phyloP scores from a whole-genome alignment of 2,888 invertebrate genomes.

The Argynnis bischoffii region DNA sequence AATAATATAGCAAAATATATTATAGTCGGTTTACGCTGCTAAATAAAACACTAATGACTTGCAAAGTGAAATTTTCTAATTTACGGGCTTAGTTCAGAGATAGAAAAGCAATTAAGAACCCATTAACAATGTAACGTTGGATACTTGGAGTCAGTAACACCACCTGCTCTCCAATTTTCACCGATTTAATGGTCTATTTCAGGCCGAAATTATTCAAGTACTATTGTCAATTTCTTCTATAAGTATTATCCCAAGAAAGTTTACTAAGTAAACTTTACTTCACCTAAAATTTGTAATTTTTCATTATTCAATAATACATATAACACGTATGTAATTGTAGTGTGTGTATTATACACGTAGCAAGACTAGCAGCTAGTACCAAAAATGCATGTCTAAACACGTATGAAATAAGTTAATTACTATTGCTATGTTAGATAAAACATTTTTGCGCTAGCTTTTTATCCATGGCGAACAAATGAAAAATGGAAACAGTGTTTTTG shows the following conservation, averaged over 20 bases:
- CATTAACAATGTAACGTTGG: constrained; percentile 62
- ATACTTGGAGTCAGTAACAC: constrained; percentile 45
- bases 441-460: no score
- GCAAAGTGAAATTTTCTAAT: constrained; percentile 39
- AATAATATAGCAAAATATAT: background rate
- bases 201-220: constrained; percentile 32
- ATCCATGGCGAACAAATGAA: no score
- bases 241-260: background rate
- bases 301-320: background rate
- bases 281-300: background rate
- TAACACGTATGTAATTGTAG: no score
- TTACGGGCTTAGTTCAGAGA: constrained; percentile 54
- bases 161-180: constrained; percentile 59
- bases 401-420: no score
- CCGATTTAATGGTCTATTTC: constrained; percentile 55
- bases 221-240: constrained; percentile 6
- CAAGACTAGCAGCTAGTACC: no score
- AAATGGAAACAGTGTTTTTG: no score
- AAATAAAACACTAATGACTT: constrained; percentile 24
- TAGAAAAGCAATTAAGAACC: constrained; percentile 71
- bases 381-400: no score
- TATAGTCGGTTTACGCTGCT: background rate
- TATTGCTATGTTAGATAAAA: no score
- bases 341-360: no score
- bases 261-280: background rate